Percentiles rank a stretch among this genome's conserved stretches.
phyloP scores from a whole-genome alignment of 1,140 invertebrate species.

The Patella vulgata region DNA sequence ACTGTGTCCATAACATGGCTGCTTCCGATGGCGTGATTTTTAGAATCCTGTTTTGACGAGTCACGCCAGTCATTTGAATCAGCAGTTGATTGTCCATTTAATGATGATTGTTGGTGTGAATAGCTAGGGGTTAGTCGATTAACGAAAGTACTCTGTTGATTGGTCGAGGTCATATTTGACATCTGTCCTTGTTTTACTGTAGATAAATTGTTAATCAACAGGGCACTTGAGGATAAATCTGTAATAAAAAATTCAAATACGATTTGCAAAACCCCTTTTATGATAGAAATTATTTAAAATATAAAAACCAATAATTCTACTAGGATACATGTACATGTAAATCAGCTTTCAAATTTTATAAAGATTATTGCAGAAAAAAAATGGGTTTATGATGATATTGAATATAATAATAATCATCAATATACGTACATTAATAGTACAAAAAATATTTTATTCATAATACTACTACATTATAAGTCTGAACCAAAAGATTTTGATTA shows the following conservation, averaged over 20 bases:
- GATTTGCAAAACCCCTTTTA: too few species aligned
- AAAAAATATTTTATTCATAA: too few species aligned
- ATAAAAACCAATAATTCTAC: too few species aligned
- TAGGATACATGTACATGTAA: too few species aligned
- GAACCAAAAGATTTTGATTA: too few species aligned
- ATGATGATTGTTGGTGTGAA: not conserved
- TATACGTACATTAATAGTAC: too few species aligned
- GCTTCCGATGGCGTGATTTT: conserved; percentile 10
- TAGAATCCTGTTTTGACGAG: conserved; percentile 21
- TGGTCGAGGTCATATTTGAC: not conserved
- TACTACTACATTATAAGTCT: too few species aligned
- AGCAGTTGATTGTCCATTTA: not conserved
- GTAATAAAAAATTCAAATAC: not conserved
- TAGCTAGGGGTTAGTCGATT: not conserved
- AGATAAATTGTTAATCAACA: conserved; percentile 6
- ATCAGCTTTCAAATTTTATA: too few species aligned
- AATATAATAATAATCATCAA: too few species aligned
- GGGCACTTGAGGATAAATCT: conserved; percentile 27
- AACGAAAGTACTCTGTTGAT: not conserved
- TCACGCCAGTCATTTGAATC: conserved; percentile 17
- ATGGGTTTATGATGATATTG: too few species aligned
- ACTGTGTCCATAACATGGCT: conserved; percentile 32
- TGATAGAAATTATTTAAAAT: too few species aligned
- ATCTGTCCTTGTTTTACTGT: conserved; percentile 2
- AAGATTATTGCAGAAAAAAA: too few species aligned